A percentile compares a stretch with the other conserved stretches of the same genome.
phyloP scores from a whole-genome alignment of 1,140 invertebrate species.

The Heliconius eleuchia region DNA sequence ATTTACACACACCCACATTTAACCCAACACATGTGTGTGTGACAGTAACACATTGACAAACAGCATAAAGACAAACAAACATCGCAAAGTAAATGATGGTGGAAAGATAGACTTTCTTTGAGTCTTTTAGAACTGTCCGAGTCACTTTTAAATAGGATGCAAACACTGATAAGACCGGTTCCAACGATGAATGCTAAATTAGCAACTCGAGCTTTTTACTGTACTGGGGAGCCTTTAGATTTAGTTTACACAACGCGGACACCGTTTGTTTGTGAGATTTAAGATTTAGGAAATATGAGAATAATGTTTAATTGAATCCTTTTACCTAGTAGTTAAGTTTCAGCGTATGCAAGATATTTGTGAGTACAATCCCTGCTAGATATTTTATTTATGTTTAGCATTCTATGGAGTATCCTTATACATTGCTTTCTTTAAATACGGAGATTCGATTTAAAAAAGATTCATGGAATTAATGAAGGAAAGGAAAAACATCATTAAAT shows the following conservation, averaged over 20 bases:
- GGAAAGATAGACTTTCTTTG: conserved; percentile 72
- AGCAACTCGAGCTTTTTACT: conserved; percentile 43
- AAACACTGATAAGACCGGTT: conserved; percentile 70
- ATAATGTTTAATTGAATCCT: too few relatives aligned
- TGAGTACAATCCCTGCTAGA: too few relatives aligned
- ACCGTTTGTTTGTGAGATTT: background rate
- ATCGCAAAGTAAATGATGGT: conserved; percentile 14
- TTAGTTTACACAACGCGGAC: conserved; percentile 1
- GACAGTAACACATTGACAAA: conserved; percentile 21
- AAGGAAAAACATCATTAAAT: too few relatives aligned
- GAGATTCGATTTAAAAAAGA: too few relatives aligned
- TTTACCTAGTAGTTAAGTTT: too few relatives aligned
- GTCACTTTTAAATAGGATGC: conserved; percentile 74
- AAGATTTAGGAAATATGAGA: background rate
- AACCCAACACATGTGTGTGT: background rate
- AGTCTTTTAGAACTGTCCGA: conserved; percentile 64
- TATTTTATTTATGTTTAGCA: too few relatives aligned
- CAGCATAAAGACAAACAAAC: conserved; percentile 21
- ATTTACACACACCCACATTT: conserved; percentile 21
- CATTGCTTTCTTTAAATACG: too few relatives aligned
- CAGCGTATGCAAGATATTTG: too few relatives aligned
- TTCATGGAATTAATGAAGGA: too few relatives aligned
- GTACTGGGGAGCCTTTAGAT: conserved; percentile 9
- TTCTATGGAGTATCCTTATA: too few relatives aligned
- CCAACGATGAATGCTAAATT: conserved; percentile 68